phyloP scores from a whole-genome alignment of 2,113 vertebrate genomes.

The Nannospalax galili region DNA sequence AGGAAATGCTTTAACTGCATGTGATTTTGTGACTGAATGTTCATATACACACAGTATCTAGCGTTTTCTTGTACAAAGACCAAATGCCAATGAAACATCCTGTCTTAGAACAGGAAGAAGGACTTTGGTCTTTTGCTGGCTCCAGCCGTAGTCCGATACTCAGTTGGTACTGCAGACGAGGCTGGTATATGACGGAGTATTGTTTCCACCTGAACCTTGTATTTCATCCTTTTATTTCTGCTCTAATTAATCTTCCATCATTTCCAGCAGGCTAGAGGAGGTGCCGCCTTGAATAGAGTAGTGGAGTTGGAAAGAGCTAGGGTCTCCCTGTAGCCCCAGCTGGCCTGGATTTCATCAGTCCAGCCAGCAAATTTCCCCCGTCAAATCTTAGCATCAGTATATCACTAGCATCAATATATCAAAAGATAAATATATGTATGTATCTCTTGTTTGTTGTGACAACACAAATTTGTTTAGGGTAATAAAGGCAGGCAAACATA shows the following conservation, averaged over 20 bases:
- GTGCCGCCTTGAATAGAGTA: slow-evolving; percentile 45
- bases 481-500: too few species aligned
- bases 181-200: not conserved
- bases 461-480: too few species aligned
- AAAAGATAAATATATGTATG: too few species aligned
- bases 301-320: slow-evolving; percentile 29
- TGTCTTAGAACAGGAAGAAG: not conserved
- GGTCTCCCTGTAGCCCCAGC: too few species aligned
- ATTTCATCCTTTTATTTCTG: slow-evolving; percentile 59
- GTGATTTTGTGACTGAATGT: slow-evolving; percentile 37
- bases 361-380: too few species aligned
- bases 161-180: not conserved
- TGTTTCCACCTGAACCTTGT: slow-evolving; percentile 21
- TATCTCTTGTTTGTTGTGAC: too few species aligned
- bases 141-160: not conserved
- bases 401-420: too few species aligned
- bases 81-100: not conserved
- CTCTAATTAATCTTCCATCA: slow-evolving; percentile 64
- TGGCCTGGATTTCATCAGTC: too few species aligned
- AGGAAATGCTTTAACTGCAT: slow-evolving; percentile 43
- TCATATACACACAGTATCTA: not conserved
- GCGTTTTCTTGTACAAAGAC: slow-evolving; percentile 26
- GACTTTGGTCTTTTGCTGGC: slow-evolving; percentile 4
- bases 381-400: too few species aligned
- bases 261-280: slow-evolving; percentile 19